phyloP scores from a whole-genome alignment of 2,797 vertebrate genomes.

The Enteromius afrohamiltoni region DNA sequence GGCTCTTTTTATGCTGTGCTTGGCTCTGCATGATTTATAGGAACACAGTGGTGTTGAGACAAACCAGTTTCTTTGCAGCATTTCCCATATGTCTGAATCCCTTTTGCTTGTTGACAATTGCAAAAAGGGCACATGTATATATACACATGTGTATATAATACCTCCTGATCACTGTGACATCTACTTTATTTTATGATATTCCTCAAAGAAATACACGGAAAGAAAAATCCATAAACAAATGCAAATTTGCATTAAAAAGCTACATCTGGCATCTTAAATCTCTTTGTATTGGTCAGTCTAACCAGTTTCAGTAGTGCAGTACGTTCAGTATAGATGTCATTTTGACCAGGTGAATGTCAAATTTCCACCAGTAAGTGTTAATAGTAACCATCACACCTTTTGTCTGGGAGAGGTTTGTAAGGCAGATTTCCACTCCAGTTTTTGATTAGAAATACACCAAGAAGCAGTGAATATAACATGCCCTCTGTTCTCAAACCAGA shows the following conservation, averaged over 20 bases:
- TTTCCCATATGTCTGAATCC: slow-evolving; percentile 50
- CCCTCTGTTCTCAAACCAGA: background rate
- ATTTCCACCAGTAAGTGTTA: slow-evolving; percentile 49
- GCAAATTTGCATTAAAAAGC: background rate
- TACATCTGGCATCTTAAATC: background rate
- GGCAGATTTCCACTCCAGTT: background rate
- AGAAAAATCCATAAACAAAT: background rate
- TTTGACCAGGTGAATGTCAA: slow-evolving; percentile 20
- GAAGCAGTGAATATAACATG: background rate
- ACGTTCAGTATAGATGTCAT: background rate
- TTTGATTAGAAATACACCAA: background rate
- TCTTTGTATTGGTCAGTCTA: background rate
- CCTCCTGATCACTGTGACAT: slow-evolving; percentile 42
- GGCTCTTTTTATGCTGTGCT: slow-evolving; percentile 10
- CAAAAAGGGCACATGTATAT: slow-evolving; percentile 63
- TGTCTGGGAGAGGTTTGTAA: background rate
- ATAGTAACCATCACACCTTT: slow-evolving; percentile 13
- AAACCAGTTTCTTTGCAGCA: slow-evolving; percentile 46
- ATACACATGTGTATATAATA: too few species aligned
- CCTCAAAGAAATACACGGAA: background rate
- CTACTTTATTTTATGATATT: slow-evolving; percentile 55
- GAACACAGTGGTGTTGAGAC: background rate
- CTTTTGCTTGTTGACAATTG: slow-evolving; percentile 61
- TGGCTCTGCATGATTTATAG: slow-evolving; percentile 35
- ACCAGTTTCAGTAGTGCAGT: background rate